A percentile compares a stretch with the other conserved stretches of the same genome.
phyloP scores from a whole-genome alignment of 2,113 vertebrate genomes.

The Cettia cetti region DNA sequence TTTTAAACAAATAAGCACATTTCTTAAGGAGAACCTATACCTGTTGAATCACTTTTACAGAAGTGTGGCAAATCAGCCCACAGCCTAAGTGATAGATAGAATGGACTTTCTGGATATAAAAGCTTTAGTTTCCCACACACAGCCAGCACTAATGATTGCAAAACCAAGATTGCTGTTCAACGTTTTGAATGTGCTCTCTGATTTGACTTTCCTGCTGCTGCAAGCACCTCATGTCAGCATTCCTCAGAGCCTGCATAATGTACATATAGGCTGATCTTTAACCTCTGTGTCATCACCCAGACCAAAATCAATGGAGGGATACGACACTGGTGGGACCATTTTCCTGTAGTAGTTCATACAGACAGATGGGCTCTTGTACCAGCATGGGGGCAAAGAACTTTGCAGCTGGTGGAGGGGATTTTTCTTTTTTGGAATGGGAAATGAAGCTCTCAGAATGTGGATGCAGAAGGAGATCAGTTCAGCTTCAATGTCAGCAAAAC shows the following conservation, averaged over 20 bases:
- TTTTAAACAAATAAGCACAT: conserved; percentile 42
- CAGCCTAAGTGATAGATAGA: conserved; percentile 29
- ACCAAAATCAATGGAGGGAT: conserved; percentile 49
- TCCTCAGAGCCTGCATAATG: conserved; percentile 40
- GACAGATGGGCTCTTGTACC: conserved; percentile 32
- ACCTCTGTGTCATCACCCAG: conserved; percentile 40
- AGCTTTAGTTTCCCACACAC: background rate
- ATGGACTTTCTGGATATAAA: conserved; percentile 7
- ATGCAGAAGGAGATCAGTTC: background rate
- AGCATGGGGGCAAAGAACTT: background rate
- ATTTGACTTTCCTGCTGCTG: conserved; percentile 17
- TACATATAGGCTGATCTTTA: conserved; percentile 49
- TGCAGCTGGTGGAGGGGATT: accelerated
- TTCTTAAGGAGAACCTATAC: conserved; percentile 18
- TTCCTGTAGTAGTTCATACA: background rate
- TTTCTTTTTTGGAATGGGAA: background rate
- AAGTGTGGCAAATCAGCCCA: conserved; percentile 3
- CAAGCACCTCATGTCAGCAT: conserved; percentile 45
- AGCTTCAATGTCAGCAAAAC: background rate
- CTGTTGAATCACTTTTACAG: conserved; percentile 30
- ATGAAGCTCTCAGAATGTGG: background rate
- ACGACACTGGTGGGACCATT: conserved; percentile 22
- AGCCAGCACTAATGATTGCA: conserved; percentile 51
- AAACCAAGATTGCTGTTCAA: conserved; percentile 7
- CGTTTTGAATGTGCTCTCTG: background rate